Base-by-base conservation (phyloP, 2,888 invertebrate genomes). In the Brassicogethes aeneus region DNA sequence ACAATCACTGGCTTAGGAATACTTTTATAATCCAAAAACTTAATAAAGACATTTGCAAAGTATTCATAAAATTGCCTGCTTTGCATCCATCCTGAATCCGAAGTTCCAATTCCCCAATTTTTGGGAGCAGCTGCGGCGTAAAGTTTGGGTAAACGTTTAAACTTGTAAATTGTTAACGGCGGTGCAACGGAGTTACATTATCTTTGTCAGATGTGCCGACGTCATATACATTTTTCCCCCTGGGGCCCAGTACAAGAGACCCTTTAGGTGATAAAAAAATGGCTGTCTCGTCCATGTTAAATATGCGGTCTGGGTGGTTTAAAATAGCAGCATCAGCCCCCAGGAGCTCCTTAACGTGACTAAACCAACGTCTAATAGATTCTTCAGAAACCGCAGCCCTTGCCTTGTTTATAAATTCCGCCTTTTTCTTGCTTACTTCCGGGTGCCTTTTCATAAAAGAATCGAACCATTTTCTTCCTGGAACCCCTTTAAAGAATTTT, bases 21-120 rank as follows among this genome's bases (percentile, higher is more conserved):
- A 15, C 16, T n/a, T 31, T 29, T 12, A 17, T 13, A 10, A n/a
- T 39, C 12, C 31, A 41, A 32, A 41, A 44, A 38, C 15, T 34
- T 34, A 3, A 43, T 3, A 15, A 39, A 42, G 5, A 39, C 39
- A 16, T 42, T 42, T 10, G 40, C 35, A 30, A 39, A 39, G 16
- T n/a, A n/a, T n/a, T n/a, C n/a, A n/a, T n/a, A n/a, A n/a, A n/a
- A n/a, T n/a, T n/a, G n/a, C n/a, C n/a, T n/a, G n/a, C 45, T 41
- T 30, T 43, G 41, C 37, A 45, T 47, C 45, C 47, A 45, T 16
- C 45, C 45, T 16, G 39, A 31, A 15, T 45, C 45, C 10, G 47
- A 41, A 16, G 34, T 47, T 15, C 43, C 45, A 30, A 43, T 34
- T 13, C n/a, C 41, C 41, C 38, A 45, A 29, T 39, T 36, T 33